Base-by-base conservation (phyloP, 2,888 invertebrate genomes). In the Philaethria dido region DNA sequence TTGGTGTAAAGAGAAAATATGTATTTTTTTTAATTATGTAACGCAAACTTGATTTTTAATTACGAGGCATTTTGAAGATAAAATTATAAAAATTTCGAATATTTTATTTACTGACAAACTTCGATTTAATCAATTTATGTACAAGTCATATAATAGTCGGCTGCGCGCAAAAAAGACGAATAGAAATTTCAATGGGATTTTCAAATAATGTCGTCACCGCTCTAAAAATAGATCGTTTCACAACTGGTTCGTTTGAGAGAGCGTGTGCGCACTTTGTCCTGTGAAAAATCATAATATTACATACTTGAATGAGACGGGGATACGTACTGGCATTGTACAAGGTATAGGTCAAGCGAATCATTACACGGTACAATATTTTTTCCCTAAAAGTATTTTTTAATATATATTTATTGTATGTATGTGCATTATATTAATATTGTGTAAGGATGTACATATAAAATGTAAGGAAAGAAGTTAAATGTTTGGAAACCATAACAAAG, bases 171-270 rank as follows among this genome's bases (percentile, higher is more conserved):
- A 75, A 73, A 70, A 68, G 63, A 71, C 72, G 80, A 84, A 82
- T 81, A 81, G 77, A 77, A 80, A 80, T 83, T 80, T 79, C 81
- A 83, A 81, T 82, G 81, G 80, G 82, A 88, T 88, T 82, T 84
- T 86, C 85, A 72, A 79, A 78, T 75, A 78, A 81, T 85, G 83
- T 80, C 83, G 85, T 89, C 86, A 84, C 77, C 74, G 48, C 63
- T 81, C 88, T 88, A 89, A 86, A 90, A 86, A 88, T 90, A 89
- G 84, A 69, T 36, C 29, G 73, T 79, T 80, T 81, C 80, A 78
- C 82, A 82, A 82, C 84, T 76, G 78, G 81, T 78, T 80, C 77
- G 80, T 25, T 29, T 47, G 60, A 18, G 60, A 80, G 80, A 80
- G 79, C 78, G 71, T 70, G 77, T 78, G 81, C 79, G 78, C 82